Conservation (phyloP, 2,888 invertebrate species). For the Odontomyia ornata region DNA sequence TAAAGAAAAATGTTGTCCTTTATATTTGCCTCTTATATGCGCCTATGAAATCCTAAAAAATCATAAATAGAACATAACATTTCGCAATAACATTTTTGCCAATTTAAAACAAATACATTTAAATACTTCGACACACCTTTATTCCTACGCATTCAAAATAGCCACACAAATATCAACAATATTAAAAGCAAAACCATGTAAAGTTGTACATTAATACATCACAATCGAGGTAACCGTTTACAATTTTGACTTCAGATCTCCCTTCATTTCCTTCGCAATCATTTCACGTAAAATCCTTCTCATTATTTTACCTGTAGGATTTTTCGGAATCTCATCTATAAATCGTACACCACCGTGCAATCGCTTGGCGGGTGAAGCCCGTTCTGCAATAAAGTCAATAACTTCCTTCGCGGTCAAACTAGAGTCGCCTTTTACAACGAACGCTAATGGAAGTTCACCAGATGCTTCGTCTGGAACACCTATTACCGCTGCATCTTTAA, state of each 20-base stretch:
- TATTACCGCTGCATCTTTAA: constrained; percentile 83
- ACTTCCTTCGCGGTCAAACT: constrained; percentile 68
- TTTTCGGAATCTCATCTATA: constrained; percentile 78
- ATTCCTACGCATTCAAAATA: too few relatives aligned
- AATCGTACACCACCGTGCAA: constrained; percentile 80
- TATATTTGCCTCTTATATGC: too few relatives aligned
- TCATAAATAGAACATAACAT: too few relatives aligned
- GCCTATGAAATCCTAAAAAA: too few relatives aligned
- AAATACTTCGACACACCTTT: too few relatives aligned
- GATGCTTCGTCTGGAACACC: constrained; percentile 76
- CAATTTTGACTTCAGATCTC: constrained; percentile 58
- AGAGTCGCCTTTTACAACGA: constrained; percentile 71
- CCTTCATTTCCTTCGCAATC: constrained; percentile 54
- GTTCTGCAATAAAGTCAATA: constrained; percentile 66
- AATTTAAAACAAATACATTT: too few relatives aligned
- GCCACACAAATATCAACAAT: too few relatives aligned
- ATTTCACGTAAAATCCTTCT: constrained; percentile 65
- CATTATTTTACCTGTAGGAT: constrained; percentile 81
- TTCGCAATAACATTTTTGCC: too few relatives aligned
- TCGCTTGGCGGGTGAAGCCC: constrained; percentile 76
- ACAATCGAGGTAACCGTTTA: constrained; percentile 52
- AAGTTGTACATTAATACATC: too few relatives aligned
- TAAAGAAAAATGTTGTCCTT: too few relatives aligned
- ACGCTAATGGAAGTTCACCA: constrained; percentile 81
- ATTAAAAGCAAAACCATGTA: too few relatives aligned